Base-by-base conservation (phyloP, 2,888 invertebrate genomes). In the Xylota segnis region DNA sequence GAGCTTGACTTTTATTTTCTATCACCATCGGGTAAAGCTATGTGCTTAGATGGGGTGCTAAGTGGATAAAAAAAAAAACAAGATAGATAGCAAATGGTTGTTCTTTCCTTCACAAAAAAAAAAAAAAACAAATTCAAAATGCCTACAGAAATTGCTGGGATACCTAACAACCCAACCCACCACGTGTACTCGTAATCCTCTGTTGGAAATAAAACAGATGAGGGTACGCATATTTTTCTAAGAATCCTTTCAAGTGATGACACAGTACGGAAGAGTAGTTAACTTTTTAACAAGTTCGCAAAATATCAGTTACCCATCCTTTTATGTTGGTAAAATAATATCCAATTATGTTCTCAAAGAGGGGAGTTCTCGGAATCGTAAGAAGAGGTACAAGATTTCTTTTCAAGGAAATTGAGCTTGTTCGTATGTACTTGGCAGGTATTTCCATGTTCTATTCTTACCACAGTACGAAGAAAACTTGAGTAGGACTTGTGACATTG, bases 201-300 rank as follows among this genome's bases (percentile, higher is more conserved):
- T 10, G 7, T 9, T 40, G 40, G n/a, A 40, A 40, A 40, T 43
- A 43, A 14, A 4, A 14, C 43, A 40, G 40, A 10, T 40, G 40
- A 14, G 3, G 14, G 43, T 2, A 14, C 14, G 7, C 5, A 14
- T 14, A n/a, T 14, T 43, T 43, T 43, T 43, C 43, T 14, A 14
- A 14, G 43, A 43, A 43, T 14, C 43, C 43, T 43, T 43, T 43
- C 6, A 14, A 43, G 14, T 43, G 43, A 14, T 14, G 43, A 43
- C 5, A 14, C 2, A 43, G n/a, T 0, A 14, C 12, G 27, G 27
- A n/a, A 0, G 43, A 43, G 43, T 43, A 6, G 14, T 43, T 43
- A 43, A 43, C 43, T 43, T 43, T 43, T 14, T 43, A 43, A 43
- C 43, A 43, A 43, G 43, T 43, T 43, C 43, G 5, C 43, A 43